Evolutionary conservation across 1,140 invertebrate genomes (phyloP), one percentile per base, ranked within the genome.

Genomic region (Cataglyphis hispanica): DNA sequence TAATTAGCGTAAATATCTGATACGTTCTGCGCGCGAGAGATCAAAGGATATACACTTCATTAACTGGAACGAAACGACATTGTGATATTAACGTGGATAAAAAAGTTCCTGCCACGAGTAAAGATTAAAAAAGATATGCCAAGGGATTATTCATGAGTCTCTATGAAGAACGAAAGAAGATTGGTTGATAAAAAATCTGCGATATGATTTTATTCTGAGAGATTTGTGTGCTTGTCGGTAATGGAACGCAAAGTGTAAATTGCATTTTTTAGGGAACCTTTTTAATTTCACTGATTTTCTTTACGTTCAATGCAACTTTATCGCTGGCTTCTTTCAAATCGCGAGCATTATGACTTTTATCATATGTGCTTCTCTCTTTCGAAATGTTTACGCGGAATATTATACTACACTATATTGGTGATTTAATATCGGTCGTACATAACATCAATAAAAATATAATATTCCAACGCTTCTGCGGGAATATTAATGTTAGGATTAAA

Each of bases 141-240:
- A 11, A 70, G 25, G 22, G 70, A 86, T 86, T 89, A 86, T 89
- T 89, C 63, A 76, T 40, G 43, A 81, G 31, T 16, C 19, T 31
- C 27, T 27, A 40, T 43, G 31, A 40, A 27, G 40, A 31, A 27
- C 34, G 72, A 27, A 74, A 53, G 61, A 10, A 72, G 34, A 64
- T 70, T 86, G n/a, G 34, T 46, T 64, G 87, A 89, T 86, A 89
- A 84, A 84, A 89, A 89, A 89, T 86, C 60, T 67, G 77, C 58
- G 67, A 50, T 50, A 50, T 19, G 46, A 50, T 50, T 4, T 84
- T 89, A 89, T 89, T 89, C 76, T 63, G 34, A 72, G 66, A 89
- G 81, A 87, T 86, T 16, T 3, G 46, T 50, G 16, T 16, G 46
- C 34, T 85, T 22, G 83, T 61, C 56, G 50, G 43, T 25, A 61